Percentiles rank a stretch among this genome's conserved stretches.
These are phyloP conservation scores for Lycaon pictus DNA, from an alignment of 2,113 vertebrate genomes.

Conservation along the genomic window DNA sequence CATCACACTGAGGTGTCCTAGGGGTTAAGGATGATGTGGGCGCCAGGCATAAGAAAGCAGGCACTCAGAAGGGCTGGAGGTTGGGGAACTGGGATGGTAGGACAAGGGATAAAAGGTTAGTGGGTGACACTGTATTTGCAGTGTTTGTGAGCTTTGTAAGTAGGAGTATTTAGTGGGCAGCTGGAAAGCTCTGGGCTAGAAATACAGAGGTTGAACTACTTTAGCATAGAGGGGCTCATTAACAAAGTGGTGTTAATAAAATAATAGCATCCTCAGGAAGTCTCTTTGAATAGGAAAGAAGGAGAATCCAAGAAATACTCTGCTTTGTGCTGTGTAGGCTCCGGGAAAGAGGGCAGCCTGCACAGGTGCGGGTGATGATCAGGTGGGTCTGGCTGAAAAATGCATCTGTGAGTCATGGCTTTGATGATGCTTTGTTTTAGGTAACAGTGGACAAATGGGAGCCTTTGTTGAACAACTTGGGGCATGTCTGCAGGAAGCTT, in stretches of 20 bases:
- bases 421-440: slow-evolving; percentile 86
- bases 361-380: not conserved
- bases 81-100: not conserved
- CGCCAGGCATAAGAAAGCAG: not conserved
- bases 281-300: not conserved
- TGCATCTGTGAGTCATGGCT: rapidly evolving
- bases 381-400: not conserved
- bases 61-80: not conserved
- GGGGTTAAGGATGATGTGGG: not conserved
- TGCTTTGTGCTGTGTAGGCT: not conserved
- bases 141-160: not conserved
- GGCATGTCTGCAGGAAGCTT: slow-evolving; percentile 98
- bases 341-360: not conserved
- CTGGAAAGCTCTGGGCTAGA: not conserved
- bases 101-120: not conserved
- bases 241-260: not conserved
- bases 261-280: not conserved
- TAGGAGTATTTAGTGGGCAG: not conserved
- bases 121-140: not conserved
- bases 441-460: slow-evolving; percentile 99
- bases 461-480: slow-evolving; percentile 97
- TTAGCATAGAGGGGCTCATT: not conserved
- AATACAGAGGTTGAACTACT: not conserved
- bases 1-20: not conserved
- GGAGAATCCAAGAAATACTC: not conserved